Percentiles rank a stretch among this genome's conserved stretches.
phyloP scores from a whole-genome alignment of 2,888 invertebrate genomes.

The Palloptera scutellata region DNA sequence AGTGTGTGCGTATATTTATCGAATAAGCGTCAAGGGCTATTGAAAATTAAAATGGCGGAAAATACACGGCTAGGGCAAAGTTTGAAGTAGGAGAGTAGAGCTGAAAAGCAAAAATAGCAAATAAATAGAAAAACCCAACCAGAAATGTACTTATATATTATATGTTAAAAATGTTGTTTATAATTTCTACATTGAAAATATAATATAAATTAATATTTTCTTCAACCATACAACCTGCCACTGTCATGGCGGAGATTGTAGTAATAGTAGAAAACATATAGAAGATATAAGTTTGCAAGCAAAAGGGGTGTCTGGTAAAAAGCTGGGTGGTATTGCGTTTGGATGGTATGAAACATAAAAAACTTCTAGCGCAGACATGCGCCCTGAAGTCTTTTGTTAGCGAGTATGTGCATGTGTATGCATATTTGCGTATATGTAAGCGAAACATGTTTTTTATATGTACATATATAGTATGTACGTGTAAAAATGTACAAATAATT shows the following conservation, averaged over 20 bases:
- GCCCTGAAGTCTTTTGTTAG: conserved; percentile 21
- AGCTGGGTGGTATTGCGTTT: no score
- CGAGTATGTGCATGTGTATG: conserved; percentile 45
- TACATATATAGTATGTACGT: no score
- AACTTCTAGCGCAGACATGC: conserved; percentile 22
- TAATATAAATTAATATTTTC: background rate
- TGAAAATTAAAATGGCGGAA: conserved; percentile 28
- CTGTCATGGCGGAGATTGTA: background rate
- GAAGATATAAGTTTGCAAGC: no score
- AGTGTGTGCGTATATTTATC: conserved; percentile 18
- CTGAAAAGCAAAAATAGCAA: background rate
- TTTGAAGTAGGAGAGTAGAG: background rate
- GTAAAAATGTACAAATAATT: no score
- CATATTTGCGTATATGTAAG: conserved; percentile 42
- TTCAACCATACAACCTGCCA: background rate
- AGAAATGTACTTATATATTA: background rate
- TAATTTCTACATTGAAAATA: background rate
- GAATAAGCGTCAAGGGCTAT: conserved; percentile 26
- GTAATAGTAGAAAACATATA: no score
- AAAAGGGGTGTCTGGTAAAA: no score
- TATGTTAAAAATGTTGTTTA: background rate
- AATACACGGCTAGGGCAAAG: conserved; percentile 11
- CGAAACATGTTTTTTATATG: no score
- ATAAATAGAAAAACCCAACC: background rate
- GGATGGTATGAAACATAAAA: no score